Base-by-base conservation (phyloP, 2,888 invertebrate species). In the Parapristionchus giblindavisi region DNA sequence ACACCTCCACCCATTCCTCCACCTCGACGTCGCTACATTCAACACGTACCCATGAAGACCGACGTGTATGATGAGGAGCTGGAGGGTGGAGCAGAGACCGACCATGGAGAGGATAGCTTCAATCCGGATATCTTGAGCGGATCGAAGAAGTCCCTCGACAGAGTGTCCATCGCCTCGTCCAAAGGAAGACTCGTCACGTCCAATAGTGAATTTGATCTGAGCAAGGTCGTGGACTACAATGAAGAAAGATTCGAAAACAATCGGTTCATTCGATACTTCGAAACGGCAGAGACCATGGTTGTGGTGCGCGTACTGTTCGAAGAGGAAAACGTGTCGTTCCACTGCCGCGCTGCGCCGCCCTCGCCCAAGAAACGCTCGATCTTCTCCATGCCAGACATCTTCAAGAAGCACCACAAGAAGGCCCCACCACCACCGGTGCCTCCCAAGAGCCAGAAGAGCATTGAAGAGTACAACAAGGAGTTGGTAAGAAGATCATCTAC, bases 271-370 rank as follows among this genome's bases (percentile, higher is more conserved):
- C 78, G 79, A 56, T 82, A 82, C 70, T 77, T 76, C 54, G 82
- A 82, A 60, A 77, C 81, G 3, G 80, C 79, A 0, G 80, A 82
- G 36, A 81, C 79, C 8, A 78, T 76, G 21, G 82, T 83, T 8
- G 79, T 79, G 24, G 78, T 83, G 14, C 76, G 78, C 1, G 82
- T 81, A 21, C 65, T 72, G 17, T 58, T 29, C 40, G 71, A 73
- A n/a, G 72, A 76, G 36, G 76, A 76, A 24, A 17, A 29, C 2
- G 32, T 72, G 5, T 27, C 58, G 8, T 40, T 60, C 34, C 29
- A 40, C 29, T 40, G 34, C 43, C 14, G 24, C 6, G 74, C 27
- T 27, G 40, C 27, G 2, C 63, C 52, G 8, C 74, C 61, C 34
- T 63, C 29, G 14, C 76, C 72, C 14, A 61, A 52, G 65, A 75